Evolutionary conservation across 2,113 vertebrate genomes (phyloP).

Genomic region (Hoplias malabaricus): DNA sequence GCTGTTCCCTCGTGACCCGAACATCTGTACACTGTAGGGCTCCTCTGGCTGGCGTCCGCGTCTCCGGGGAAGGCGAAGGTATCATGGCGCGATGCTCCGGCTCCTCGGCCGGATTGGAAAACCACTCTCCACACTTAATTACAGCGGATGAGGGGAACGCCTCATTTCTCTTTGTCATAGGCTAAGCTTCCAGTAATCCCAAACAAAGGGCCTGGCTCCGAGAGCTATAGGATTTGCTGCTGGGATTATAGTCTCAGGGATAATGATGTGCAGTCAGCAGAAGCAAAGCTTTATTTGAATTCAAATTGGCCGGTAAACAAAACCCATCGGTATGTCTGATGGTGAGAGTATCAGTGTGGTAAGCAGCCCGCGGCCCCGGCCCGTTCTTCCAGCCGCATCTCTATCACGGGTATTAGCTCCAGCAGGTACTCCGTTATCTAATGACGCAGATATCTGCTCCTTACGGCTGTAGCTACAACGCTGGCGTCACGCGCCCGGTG

Average conservation of each 20-base stretch:
- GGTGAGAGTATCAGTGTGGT: constrained; percentile 81
- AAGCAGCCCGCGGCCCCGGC: constrained; percentile 70
- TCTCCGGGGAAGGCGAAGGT: constrained; percentile 47
- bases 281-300: constrained; percentile 98
- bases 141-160: constrained; percentile 94
- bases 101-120: constrained; percentile 90
- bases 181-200: constrained; percentile 99
- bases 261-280: constrained; percentile 94
- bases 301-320: constrained; percentile 99
- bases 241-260: constrained; percentile 91
- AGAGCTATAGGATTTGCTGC: constrained; percentile 91
- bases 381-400: constrained; percentile 39
- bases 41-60: background rate
- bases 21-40: constrained; percentile 30
- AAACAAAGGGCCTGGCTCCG: constrained; percentile 98
- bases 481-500: background rate
- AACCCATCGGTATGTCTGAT: constrained; percentile 87
- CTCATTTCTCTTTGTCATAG: constrained; percentile 99
- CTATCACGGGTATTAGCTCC: constrained; percentile 38
- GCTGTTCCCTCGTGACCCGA: background rate
- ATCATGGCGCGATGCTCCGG: constrained; percentile 71
- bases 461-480: constrained; percentile 16
- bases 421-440: constrained; percentile 40
- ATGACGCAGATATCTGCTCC: constrained; percentile 23
- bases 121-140: constrained; percentile 99